phyloP scores from a whole-genome alignment of 2,113 vertebrate species.

The Oncorhynchus keta region DNA sequence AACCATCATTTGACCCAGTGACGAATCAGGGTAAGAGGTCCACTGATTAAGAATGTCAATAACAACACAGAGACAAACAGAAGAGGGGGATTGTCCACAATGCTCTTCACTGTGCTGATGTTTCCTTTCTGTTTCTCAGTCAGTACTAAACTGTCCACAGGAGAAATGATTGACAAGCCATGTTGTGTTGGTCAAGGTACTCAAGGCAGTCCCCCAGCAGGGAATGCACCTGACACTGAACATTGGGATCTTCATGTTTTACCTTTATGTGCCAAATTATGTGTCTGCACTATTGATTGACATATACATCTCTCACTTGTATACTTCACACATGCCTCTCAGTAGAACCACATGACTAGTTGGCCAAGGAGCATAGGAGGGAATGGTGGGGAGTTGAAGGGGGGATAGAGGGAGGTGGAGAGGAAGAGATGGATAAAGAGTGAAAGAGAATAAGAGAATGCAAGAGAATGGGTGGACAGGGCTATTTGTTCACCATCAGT shows the following conservation, averaged over 20 bases:
- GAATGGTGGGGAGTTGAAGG: background rate
- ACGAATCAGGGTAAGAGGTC: conserved; percentile 51
- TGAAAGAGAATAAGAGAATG: conserved; percentile 17
- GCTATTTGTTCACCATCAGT: conserved; percentile 68
- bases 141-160: conserved; percentile 11
- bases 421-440: background rate
- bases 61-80: background rate
- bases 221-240: background rate
- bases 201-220: background rate
- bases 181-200: no score
- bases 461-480: conserved; percentile 18
- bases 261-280: background rate
- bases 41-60: conserved; percentile 59
- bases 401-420: background rate
- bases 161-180: conserved; percentile 9
- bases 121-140: background rate
- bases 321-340: background rate
- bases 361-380: background rate
- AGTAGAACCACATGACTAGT: background rate
- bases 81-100: background rate
- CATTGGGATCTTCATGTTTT: background rate
- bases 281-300: background rate
- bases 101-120: background rate
- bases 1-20: conserved; percentile 67
- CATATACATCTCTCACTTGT: background rate